Evolutionary conservation across 2,797 vertebrate species (phyloP).

Genomic region (Cynopterus sphinx): DNA sequence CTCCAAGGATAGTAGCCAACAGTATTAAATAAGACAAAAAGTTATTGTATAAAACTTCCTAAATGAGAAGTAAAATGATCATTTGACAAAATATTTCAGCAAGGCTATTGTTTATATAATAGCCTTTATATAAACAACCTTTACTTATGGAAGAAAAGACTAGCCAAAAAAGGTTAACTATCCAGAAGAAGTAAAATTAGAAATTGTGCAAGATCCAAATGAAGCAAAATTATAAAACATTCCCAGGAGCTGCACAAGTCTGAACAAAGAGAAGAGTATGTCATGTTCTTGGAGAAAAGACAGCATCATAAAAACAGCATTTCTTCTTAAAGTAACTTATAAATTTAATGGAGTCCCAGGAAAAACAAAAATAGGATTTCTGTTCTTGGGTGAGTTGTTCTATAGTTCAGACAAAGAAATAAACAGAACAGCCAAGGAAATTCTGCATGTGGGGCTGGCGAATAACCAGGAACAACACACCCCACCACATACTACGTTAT

Average conservation of each 20-base stretch:
- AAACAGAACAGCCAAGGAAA: not conserved
- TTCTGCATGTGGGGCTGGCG: no score
- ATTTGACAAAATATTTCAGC: not conserved
- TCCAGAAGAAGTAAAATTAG: not conserved
- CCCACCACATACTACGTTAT: not conserved
- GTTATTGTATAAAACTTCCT: conserved; percentile 13
- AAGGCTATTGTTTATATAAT: not conserved
- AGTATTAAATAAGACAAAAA: conserved; percentile 34
- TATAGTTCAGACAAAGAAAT: not conserved
- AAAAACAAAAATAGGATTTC: not conserved
- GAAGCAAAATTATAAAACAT: not conserved
- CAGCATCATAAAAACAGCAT: not conserved
- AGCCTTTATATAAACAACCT: not conserved
- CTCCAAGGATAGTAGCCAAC: not conserved
- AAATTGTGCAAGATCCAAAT: not conserved
- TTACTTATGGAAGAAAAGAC: not conserved
- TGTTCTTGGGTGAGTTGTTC: not conserved
- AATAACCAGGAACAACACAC: not conserved
- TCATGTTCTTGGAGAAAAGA: not conserved
- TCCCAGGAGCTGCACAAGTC: not conserved
- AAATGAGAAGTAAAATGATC: not conserved
- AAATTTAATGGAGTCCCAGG: not conserved
- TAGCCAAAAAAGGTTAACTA: not conserved
- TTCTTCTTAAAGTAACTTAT: not conserved
- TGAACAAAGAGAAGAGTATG: not conserved